Conservation (phyloP, 2,888 invertebrate species). For the Eucera pruinosa region DNA sequence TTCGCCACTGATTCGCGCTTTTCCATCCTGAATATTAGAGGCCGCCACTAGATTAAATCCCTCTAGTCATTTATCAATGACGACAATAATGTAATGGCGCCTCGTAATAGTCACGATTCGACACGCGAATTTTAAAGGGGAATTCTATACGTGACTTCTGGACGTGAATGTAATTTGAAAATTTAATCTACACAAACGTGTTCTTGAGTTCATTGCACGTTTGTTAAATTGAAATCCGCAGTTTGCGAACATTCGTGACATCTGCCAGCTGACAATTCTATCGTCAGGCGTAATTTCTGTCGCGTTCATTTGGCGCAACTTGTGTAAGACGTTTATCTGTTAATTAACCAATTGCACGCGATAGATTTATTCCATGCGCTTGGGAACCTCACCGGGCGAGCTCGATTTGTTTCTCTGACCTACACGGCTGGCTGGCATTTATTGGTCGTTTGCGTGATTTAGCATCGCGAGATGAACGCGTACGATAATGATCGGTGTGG, state of each 20-base stretch:
- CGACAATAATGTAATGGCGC: not conserved
- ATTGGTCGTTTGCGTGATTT: conserved; percentile 77
- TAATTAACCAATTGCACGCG: conserved; percentile 78
- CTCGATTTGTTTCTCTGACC: conserved; percentile 67
- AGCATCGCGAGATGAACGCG: conserved; percentile 69
- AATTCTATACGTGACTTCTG: not conserved
- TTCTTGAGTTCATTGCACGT: not conserved
- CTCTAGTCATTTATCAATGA: conserved; percentile 4
- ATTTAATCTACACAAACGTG: too few species aligned
- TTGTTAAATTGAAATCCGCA: conserved; percentile 18
- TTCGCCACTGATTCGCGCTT: conserved; percentile 28
- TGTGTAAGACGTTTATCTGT: conserved; percentile 31
- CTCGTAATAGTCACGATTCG: not conserved
- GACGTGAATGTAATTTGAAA: not conserved
- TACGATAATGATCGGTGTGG: conserved; percentile 72
- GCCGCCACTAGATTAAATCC: not conserved
- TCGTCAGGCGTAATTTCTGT: conserved; percentile 42
- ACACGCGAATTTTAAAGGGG: not conserved
- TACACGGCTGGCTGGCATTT: conserved; percentile 63
- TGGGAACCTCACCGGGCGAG: conserved; percentile 61
- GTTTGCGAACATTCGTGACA: conserved; percentile 27
- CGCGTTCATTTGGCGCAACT: conserved; percentile 30
- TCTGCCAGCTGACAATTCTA: conserved; percentile 38
- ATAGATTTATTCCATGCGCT: conserved; percentile 73
- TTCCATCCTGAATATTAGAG: not conserved